Conservation (phyloP, 2,113 vertebrate species). For the Nibea coibor region DNA sequence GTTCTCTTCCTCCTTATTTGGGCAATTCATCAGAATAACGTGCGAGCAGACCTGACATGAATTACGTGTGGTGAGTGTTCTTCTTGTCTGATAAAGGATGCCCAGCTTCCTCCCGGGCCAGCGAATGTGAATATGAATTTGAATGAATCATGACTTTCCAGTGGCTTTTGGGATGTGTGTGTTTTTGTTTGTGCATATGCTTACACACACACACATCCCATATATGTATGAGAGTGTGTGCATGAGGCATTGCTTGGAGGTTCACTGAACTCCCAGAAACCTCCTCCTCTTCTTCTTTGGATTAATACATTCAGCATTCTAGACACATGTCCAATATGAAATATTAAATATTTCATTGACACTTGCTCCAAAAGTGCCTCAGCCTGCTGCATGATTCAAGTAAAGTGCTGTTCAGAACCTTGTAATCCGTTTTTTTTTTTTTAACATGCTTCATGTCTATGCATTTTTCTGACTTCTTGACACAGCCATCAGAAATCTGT, state of each 20-base stretch:
- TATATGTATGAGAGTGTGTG: neutral
- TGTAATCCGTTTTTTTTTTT: neutral
- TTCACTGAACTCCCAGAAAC: slow-evolving; percentile 16
- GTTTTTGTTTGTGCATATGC: neutral
- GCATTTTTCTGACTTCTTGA: neutral
- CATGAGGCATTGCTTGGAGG: neutral
- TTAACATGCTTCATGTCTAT: neutral
- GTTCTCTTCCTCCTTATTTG: slow-evolving; percentile 39
- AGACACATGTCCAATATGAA: slow-evolving; percentile 13
- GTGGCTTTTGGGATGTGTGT: slow-evolving; percentile 1
- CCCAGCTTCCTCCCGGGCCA: slow-evolving; percentile 40
- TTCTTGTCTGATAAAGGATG: slow-evolving; percentile 45
- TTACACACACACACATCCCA: neutral
- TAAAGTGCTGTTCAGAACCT: slow-evolving; percentile 8
- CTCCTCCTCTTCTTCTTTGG: neutral
- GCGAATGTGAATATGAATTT: slow-evolving; percentile 43
- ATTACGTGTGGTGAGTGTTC: slow-evolving; percentile 26
- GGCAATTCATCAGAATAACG: slow-evolving; percentile 48
- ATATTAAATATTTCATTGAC: slow-evolving; percentile 27
- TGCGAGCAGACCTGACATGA: slow-evolving; percentile 40
- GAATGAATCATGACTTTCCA: slow-evolving; percentile 54
- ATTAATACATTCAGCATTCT: neutral
- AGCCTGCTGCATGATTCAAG: slow-evolving; percentile 7
- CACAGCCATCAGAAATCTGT: neutral
- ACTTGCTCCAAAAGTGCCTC: slow-evolving; percentile 16